A percentile compares a stretch with the other conserved stretches of the same genome.
phyloP scores from a whole-genome alignment of 2,888 invertebrate species.

The Volucella inanis region DNA sequence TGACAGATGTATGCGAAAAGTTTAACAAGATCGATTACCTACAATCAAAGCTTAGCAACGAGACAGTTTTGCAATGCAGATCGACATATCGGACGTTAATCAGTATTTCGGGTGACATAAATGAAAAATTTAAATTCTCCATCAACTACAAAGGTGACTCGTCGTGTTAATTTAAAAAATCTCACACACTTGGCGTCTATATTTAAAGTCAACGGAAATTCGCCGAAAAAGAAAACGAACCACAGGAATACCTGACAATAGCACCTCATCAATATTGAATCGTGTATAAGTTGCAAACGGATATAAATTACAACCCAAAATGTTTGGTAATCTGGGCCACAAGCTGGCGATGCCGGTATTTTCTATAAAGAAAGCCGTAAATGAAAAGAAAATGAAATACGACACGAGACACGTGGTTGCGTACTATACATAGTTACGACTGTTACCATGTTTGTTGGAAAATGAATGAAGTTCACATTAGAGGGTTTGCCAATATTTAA shows the following conservation, averaged over 20 bases:
- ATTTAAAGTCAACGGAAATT: constrained; percentile 29
- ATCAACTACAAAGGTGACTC: constrained; percentile 11
- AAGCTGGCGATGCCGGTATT: constrained; percentile 27
- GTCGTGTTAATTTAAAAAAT: constrained; percentile 34
- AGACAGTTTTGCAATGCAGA: not conserved
- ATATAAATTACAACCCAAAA: constrained; percentile 17
- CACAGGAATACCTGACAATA: constrained; percentile 43
- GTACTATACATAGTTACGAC: not conserved
- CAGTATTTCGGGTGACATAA: not conserved
- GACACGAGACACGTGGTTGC: not conserved
- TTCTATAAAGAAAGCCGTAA: constrained; percentile 28
- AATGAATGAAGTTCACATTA: no score
- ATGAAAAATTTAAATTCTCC: constrained; percentile 12
- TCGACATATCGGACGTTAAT: constrained; percentile 9
- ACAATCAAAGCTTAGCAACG: not conserved
- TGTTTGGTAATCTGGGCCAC: constrained; percentile 47
- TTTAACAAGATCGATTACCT: not conserved
- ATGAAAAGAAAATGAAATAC: not conserved
- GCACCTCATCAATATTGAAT: constrained; percentile 2
- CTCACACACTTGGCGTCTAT: not conserved
- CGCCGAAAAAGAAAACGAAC: constrained; percentile 54
- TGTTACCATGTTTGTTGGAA: no score
- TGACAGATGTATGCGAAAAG: constrained; percentile 16
- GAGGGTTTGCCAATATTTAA: no score
- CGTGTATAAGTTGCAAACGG: constrained; percentile 45